Base-by-base conservation (phyloP, 2,113 vertebrate genomes). In the Gila orcuttii region DNA sequence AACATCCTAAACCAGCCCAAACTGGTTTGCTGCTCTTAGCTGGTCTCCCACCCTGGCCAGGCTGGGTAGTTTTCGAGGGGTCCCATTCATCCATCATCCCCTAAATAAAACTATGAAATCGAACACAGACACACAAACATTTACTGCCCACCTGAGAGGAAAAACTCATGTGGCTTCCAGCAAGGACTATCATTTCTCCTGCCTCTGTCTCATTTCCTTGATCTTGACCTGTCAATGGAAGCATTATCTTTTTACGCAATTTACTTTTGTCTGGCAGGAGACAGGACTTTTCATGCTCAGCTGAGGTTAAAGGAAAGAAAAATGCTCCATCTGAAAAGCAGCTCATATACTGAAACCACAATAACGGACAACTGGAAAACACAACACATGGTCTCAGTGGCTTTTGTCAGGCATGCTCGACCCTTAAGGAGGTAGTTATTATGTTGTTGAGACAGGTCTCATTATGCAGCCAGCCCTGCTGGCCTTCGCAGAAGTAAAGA, bases 191-290 rank as follows among this genome's bases (percentile, higher is more conserved):
- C 3, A 76, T 88, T 85, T 85, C 52, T 82, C 25, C 8, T 57
- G 50, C 21, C 19, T 36, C 42, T 57, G 69, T 62, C 50, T 84
- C 31, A 86, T 88, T 87, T 86, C 47, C 57, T 55, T 82, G 75
- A 91, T 86, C 79, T 78, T 64, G 50, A 62, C 77, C 73, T 74
- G 75, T 80, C 88, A 86, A 85, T 89, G 82, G 80, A 55, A 69
- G 23, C 82, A 36, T 81, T 11, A 71, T 79, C 79, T 85, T 68
- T 83, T 62, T 68, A 59, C 12, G 2, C 23, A 80, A 25, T 79
- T 87, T 83, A 83, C 87, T 83, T 86, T 64, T 74, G 66, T 83
- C 75, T 77, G 82, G n/a, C 36, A 79, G 69, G 21, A 81, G 62
- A 81, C 13, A 64, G 2, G 47, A 11, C 57, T 50, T 66, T 81